These are phyloP conservation scores for Arbacia lixula DNA, from an alignment of 53 echinoderm and acorn worm genomes.

Conservation along the genomic window DNA sequence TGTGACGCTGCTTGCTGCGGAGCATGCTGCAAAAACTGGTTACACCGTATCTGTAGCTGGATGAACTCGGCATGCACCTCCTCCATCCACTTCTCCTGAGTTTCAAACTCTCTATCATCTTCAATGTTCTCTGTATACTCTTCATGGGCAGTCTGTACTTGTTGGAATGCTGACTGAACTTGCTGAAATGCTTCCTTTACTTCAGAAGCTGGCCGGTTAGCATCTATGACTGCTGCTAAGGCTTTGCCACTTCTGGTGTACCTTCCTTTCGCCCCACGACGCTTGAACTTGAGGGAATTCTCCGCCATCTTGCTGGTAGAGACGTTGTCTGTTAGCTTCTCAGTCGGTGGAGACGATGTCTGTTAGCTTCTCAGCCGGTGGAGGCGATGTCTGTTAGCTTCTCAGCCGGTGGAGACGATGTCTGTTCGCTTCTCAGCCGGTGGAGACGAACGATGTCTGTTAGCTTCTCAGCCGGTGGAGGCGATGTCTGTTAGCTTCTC, in stretches of 20 bases:
- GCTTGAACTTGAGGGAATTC: background rate
- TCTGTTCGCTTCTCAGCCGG: no score
- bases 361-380: no score
- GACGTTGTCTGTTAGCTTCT: no score
- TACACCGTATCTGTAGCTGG: background rate
- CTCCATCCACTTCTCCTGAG: slow-evolving; percentile 23
- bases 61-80: slow-evolving; percentile 10
- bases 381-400: no score
- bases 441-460: no score
- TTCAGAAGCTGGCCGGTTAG: background rate
- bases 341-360: no score
- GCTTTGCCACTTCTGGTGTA: background rate
- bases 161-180: background rate
- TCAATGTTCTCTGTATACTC: no score
- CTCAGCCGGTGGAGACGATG: no score
- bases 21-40: background rate
- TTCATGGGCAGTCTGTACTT: no score
- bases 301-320: background rate
- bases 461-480: no score
- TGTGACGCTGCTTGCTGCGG: background rate
- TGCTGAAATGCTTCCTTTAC: background rate
- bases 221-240: background rate
- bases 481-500: no score
- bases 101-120: slow-evolving; percentile 2
- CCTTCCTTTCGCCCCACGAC: background rate